Evolutionary conservation across 37 sponge, comb jelly and placozoan genomes (phyloP).

Genomic region (Spongilla lacustris): DNA sequence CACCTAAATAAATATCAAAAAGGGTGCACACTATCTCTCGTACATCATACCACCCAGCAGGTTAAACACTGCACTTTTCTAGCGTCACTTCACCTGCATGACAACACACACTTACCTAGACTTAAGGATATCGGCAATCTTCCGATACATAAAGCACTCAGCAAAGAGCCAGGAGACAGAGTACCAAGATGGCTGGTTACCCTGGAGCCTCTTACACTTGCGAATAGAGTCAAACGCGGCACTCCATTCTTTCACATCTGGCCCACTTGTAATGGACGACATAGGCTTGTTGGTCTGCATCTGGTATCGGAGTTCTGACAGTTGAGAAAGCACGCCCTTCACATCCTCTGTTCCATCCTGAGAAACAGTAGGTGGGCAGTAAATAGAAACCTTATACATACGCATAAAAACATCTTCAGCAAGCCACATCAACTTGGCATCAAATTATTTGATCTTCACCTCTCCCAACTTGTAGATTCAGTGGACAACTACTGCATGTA

Average conservation of each 20-base stretch:
- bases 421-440: too few relatives aligned
- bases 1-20: too few relatives aligned
- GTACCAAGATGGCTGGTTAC: constrained; percentile 81
- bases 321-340: constrained; percentile 59
- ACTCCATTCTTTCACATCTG: constrained; percentile 79
- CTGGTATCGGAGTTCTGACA: constrained; percentile 86
- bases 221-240: constrained; percentile 40
- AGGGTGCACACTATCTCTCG: not conserved
- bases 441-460: too few relatives aligned
- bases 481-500: too few relatives aligned
- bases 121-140: constrained; percentile 58
- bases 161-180: constrained; percentile 92
- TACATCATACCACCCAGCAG: not conserved
- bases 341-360: constrained; percentile 75
- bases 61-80: not conserved
- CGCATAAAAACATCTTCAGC: not conserved
- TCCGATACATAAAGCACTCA: constrained; percentile 98
- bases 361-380: not conserved
- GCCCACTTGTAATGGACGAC: constrained; percentile 44
- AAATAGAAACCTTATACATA: not conserved
- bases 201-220: constrained; percentile 29
- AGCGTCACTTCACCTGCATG: not conserved
- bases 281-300: constrained; percentile 90
- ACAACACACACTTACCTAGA: constrained; percentile 30
- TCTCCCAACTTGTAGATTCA: too few relatives aligned